phyloP scores from a whole-genome alignment of 2,113 vertebrate species.

The Natator depressus region DNA sequence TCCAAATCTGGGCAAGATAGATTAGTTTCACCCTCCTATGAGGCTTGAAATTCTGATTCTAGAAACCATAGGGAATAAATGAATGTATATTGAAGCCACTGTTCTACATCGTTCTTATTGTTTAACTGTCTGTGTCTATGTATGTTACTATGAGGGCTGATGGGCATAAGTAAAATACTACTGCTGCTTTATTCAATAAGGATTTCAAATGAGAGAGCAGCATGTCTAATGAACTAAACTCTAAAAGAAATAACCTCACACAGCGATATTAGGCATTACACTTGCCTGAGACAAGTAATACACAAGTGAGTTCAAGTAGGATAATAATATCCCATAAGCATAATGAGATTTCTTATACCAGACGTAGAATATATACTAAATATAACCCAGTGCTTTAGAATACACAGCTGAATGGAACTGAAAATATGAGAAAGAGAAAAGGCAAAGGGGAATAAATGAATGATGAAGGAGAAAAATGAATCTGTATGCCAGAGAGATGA shows the following conservation, averaged over 20 bases:
- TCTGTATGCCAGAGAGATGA: background rate
- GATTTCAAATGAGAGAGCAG: background rate
- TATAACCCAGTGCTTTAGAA: background rate
- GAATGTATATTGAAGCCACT: background rate
- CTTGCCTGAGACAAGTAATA: background rate
- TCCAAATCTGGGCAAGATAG: background rate
- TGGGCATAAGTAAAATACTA: background rate
- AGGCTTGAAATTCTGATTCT: background rate
- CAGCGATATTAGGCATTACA: background rate
- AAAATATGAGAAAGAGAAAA: background rate
- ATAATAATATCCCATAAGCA: background rate
- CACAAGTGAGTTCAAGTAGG: constrained; percentile 8
- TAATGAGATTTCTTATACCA: constrained; percentile 39
- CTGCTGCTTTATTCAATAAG: background rate
- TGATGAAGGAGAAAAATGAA: background rate
- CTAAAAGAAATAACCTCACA: background rate
- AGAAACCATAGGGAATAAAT: background rate
- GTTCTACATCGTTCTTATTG: background rate
- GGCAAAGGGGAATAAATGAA: background rate
- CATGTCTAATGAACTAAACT: background rate
- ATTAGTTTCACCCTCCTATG: background rate
- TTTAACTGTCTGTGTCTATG: background rate
- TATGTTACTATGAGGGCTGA: background rate
- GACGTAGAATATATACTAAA: background rate
- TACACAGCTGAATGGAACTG: background rate